Conservation (phyloP, 2,797 vertebrate genomes). For the Sciurus carolinensis region DNA sequence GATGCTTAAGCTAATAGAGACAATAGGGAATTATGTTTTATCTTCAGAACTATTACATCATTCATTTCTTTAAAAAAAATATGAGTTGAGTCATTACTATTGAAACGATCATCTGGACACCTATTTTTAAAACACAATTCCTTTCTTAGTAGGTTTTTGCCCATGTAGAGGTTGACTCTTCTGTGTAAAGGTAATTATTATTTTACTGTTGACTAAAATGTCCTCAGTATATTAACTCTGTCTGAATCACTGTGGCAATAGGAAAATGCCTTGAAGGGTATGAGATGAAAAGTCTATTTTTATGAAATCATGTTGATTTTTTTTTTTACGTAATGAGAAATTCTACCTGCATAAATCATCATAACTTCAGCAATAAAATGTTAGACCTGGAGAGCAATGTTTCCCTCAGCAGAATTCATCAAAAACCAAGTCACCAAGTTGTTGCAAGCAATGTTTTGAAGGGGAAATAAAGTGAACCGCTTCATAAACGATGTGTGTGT, state of each 20-base stretch:
- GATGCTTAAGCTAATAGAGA: slow-evolving; percentile 73
- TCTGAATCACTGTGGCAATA: slow-evolving; percentile 59
- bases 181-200: slow-evolving; percentile 76
- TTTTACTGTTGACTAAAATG: slow-evolving; percentile 80
- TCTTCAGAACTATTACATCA: slow-evolving; percentile 72
- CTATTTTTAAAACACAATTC: slow-evolving; percentile 82
- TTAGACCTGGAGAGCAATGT: slow-evolving; percentile 45
- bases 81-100: slow-evolving; percentile 75
- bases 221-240: slow-evolving; percentile 64
- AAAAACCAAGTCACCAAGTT: slow-evolving; percentile 69
- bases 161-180: slow-evolving; percentile 68
- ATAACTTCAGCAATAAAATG: slow-evolving; percentile 60
- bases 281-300: slow-evolving; percentile 69
- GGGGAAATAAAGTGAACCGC: background rate
- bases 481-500: background rate
- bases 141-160: slow-evolving; percentile 83
- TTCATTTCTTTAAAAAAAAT: background rate
- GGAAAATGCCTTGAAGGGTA: slow-evolving; percentile 70
- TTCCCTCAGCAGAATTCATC: slow-evolving; percentile 65
- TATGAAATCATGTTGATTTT: slow-evolving; percentile 59
- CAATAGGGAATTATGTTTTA: slow-evolving; percentile 71
- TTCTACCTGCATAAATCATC: slow-evolving; percentile 62
- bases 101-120: slow-evolving; percentile 82
- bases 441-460: slow-evolving; percentile 60
- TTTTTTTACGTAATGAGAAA: slow-evolving; percentile 79